Evolutionary conservation across 2,888 invertebrate genomes (phyloP).

Genomic region (Drosophila nr. medialis): DNA sequence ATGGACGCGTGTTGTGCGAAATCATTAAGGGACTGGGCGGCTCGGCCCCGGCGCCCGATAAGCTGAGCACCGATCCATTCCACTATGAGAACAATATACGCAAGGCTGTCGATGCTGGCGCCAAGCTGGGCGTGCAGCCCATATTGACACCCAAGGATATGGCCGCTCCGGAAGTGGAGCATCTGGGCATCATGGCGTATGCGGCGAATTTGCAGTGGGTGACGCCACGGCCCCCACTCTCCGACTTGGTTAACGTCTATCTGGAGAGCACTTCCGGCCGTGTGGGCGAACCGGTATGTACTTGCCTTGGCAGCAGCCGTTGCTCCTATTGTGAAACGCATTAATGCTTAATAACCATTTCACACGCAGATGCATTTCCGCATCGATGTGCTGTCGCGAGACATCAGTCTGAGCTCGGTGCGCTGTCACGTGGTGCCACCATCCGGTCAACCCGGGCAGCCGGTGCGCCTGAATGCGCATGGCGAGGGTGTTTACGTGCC

Average conservation of each 20-base stretch:
- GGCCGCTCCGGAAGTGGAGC: conserved; percentile 97
- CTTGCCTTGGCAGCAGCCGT: background rate
- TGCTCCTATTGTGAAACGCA: conserved; percentile 1
- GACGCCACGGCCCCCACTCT: conserved; percentile 92
- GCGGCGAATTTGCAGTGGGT: conserved; percentile 96
- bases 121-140: conserved; percentile 92
- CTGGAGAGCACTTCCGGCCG: conserved; percentile 93
- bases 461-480: conserved; percentile 88
- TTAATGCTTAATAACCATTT: conserved; percentile 65
- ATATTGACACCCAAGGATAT: conserved; percentile 96
- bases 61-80: conserved; percentile 90
- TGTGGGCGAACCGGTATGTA: conserved; percentile 92
- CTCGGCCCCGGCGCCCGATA: conserved; percentile 92
- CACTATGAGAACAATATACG: conserved; percentile 93
- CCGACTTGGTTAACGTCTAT: conserved; percentile 92
- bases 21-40: conserved; percentile 96
- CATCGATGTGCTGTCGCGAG: conserved; percentile 89
- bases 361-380: conserved; percentile 90
- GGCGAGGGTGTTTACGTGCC: conserved; percentile 95
- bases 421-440: conserved; percentile 92
- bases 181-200: conserved; percentile 99
- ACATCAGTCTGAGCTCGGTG: conserved; percentile 90
- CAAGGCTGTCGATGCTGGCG: conserved; percentile 90
- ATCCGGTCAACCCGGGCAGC: conserved; percentile 87
- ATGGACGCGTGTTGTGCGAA: conserved; percentile 94